Evolutionary conservation across 2,113 vertebrate genomes (phyloP).

Genomic region (Nestor notabilis): DNA sequence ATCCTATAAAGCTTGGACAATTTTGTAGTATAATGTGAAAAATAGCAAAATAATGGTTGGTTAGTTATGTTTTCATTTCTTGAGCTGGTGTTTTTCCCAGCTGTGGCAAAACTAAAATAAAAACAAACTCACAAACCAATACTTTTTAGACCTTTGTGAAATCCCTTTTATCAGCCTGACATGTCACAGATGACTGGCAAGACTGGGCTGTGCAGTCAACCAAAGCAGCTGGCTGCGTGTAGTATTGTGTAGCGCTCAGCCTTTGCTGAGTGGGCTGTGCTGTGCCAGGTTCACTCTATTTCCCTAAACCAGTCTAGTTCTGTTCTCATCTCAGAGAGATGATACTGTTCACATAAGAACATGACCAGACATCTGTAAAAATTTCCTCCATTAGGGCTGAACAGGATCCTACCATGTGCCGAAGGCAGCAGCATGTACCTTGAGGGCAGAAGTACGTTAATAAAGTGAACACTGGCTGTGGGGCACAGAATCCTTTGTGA

Average conservation of each 20-base stretch:
- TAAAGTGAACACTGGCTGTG: background rate
- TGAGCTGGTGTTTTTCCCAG: background rate
- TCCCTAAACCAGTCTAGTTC: background rate
- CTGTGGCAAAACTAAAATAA: background rate
- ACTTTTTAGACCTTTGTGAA: background rate
- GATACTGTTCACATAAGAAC: background rate
- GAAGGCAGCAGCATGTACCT: background rate
- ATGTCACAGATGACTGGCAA: background rate
- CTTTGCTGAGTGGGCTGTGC: background rate
- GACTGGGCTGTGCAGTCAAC: background rate
- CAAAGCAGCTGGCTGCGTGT: background rate
- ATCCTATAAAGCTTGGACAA: background rate
- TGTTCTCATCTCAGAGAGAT: background rate
- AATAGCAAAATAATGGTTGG: background rate
- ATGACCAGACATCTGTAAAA: background rate
- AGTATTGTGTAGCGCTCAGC: too few relatives aligned
- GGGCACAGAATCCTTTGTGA: background rate
- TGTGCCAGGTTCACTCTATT: background rate
- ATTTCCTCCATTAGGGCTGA: background rate
- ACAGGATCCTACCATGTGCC: background rate
- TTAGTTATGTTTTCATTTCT: background rate
- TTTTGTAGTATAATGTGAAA: background rate
- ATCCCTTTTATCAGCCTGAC: background rate
- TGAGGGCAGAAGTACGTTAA: background rate
- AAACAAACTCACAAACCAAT: background rate